A percentile compares a stretch with the other conserved stretches of the same genome.
These are phyloP conservation scores for Scaptomyza graminum DNA, from an alignment of 1,140 invertebrate species.

Conservation along the genomic window DNA sequence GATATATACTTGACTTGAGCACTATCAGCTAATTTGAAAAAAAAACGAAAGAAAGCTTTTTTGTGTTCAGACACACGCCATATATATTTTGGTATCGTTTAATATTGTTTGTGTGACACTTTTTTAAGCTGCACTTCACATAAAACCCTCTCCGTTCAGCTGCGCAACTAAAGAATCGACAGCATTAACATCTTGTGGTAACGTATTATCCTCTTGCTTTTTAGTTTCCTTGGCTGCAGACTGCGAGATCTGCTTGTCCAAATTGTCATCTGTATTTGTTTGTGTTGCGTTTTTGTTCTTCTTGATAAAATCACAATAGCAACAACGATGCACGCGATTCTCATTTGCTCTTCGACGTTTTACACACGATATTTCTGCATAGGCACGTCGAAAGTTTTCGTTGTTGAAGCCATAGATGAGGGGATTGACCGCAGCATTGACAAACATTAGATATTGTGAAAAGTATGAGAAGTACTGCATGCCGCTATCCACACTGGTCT, in stretches of 20 bases:
- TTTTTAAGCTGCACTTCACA: constrained; percentile 26
- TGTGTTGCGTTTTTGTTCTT: background rate
- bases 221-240: constrained; percentile 18
- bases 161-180: background rate
- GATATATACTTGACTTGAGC: background rate
- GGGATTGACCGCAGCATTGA: constrained; percentile 90
- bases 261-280: background rate
- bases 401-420: constrained; percentile 90
- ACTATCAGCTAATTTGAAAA: background rate
- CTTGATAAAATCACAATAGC: constrained; percentile 63
- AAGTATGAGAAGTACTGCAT: constrained; percentile 87
- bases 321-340: constrained; percentile 29
- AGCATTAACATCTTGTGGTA: background rate
- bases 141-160: constrained; percentile 58
- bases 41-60: too few species aligned
- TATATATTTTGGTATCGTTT: too few species aligned
- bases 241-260: constrained; percentile 6
- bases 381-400: constrained; percentile 87
- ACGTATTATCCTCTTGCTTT: background rate
- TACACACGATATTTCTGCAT: constrained; percentile 65
- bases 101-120: background rate
- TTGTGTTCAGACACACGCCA: too few species aligned
- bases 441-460: constrained; percentile 88
- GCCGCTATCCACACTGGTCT: constrained; percentile 83
- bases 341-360: constrained; percentile 25